Base-by-base conservation (phyloP, 2,797 vertebrate species). In the Pantherophis alleghaniensis region DNA sequence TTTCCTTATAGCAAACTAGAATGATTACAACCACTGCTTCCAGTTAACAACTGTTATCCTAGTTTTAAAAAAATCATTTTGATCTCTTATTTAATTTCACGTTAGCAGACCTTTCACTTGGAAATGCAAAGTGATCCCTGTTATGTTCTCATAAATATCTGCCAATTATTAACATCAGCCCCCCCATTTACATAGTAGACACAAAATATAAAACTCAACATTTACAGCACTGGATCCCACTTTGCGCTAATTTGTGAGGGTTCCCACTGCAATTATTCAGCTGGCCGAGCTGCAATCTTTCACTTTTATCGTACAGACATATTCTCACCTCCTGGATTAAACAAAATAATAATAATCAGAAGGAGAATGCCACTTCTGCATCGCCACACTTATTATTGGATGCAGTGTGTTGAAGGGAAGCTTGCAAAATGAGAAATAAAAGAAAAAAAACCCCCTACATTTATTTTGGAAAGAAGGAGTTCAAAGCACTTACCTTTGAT, bases 21-120 rank as follows among this genome's bases (percentile, higher is more conserved):
- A 96, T 94, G 95, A 96, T 93, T 86, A 88, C 63, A 7, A 93
- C 93, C 57, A 90, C 87, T 92, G 79, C 94, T 93, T 95, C 83
- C 32, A 91, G 89, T 96, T 92, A 92, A 86, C 89, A 87, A 93
- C 93, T 92, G 16, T 47, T 91, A 93, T 55, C 55, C 91, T 13
- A 42, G 42, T 94, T 16, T n/a, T 87, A 92, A 88, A 96, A 83
- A 91, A 28, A 93, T 94, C n/a, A 57, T 96, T 96, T 95, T 96
- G 89, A 94, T 95, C 88, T 63, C 92, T 95, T 94, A 93, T 94
- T 94, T 95, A 95, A 63, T 94, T 90, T 94, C 92, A 61, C 63
- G 79, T 91, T 96, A 96, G 92, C 22, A 93, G 87, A 92, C 89
- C 88, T 93, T 83, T 95, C 95, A 89, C 94, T 66, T 92, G 91